Percentiles rank a stretch among this genome's conserved stretches.
Evolutionary conservation across 2,888 invertebrate genomes (phyloP).

Genomic region (Sturmia bella): DNA sequence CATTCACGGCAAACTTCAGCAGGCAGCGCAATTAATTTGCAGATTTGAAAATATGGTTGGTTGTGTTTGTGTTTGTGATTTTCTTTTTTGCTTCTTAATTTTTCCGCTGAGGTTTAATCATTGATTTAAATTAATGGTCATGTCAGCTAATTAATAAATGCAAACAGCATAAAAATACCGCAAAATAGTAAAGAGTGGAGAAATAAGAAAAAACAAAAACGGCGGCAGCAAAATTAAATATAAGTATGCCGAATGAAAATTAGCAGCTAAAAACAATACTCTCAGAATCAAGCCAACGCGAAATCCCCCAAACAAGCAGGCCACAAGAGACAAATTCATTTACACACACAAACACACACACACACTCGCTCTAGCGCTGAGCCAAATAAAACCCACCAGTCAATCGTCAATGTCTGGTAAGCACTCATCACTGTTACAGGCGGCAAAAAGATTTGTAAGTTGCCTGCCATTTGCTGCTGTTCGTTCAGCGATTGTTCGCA

Average conservation of each 20-base stretch:
- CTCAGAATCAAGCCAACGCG: constrained; percentile 51
- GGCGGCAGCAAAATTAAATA: constrained; percentile 75
- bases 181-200: constrained; percentile 52
- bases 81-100: constrained; percentile 17
- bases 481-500: constrained; percentile 24
- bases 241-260: constrained; percentile 50
- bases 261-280: constrained; percentile 60
- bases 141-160: constrained; percentile 82
- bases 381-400: background rate
- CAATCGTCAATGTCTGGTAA: constrained; percentile 55
- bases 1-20: constrained; percentile 22
- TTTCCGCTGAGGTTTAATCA: constrained; percentile 74
- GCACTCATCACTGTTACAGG: constrained; percentile 24
- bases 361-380: background rate
- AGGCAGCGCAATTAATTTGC: constrained; percentile 22
- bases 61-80: constrained; percentile 10
- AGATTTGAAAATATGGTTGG: background rate
- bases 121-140: constrained; percentile 81
- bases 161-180: constrained; percentile 78
- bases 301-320: constrained; percentile 20
- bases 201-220: constrained; percentile 79
- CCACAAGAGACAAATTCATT: constrained; percentile 13
- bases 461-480: constrained; percentile 7
- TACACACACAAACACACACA: background rate
- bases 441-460: constrained; percentile 20